Evolutionary conservation across 2,797 vertebrate genomes (phyloP), one percentile per base, ranked within the genome.

Genomic region (Taenioides sp.): DNA sequence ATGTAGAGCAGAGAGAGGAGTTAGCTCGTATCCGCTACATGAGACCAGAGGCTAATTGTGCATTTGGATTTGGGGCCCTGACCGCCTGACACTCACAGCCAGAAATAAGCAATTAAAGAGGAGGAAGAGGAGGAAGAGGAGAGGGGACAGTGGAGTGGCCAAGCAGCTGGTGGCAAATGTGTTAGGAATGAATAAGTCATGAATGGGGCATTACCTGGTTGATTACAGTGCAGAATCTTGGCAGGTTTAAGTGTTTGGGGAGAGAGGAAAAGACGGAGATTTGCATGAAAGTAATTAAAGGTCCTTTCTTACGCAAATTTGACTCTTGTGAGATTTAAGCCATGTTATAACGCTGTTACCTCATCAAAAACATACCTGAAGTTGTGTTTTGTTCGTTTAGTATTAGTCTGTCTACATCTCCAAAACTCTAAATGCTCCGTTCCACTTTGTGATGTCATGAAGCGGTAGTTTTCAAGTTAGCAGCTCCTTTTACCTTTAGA

Each of bases 181-280:
- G 81, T 87, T 91, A 75, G 65, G 18, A 4, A 87, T 83, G 76
- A 88, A 90, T 89, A 87, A 89, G 79, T 87, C 78, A 86, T 87
- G 82, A 84, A 73, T 66, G 57, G 58, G 57, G 70, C 84, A 82
- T 84, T 79, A 80, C 80, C 76, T 10, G 31, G 54, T 40, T 72
- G 72, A 73, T 81, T 73, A 65, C 62, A 4, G 49, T 64, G 68
- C 25, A 64, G 73, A 77, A 77, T 69, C 58, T 61, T 47, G 63
- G 68, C 27, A 47, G 59, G 40, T 27, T 52, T 27, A 25, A 69
- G 63, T 47, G 22, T 5, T 18, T 16, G 65, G 66, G 55, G n/a
- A 18, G 16, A 17, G 27, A 28, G 16, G 27, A 27, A n/a, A 34
- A 22, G 34, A 62, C 40, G 28, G 18, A n/a, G 18, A 40, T 62